Conservation (phyloP, 2,797 vertebrate species). For the Paguma larvata region DNA sequence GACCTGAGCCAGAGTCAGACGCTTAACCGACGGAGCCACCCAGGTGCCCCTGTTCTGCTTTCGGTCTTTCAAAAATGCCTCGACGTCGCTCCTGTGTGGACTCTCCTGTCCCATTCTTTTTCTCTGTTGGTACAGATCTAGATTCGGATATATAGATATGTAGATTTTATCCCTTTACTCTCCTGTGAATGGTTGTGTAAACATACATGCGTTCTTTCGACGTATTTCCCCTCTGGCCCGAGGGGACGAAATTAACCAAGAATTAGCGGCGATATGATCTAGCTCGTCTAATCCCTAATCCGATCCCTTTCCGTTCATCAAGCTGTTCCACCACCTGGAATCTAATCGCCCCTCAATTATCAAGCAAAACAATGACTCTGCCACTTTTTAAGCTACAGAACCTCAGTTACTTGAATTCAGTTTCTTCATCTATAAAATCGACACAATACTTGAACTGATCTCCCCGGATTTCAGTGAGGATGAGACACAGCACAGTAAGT, state of each 20-base stretch:
- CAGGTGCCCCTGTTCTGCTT: background rate
- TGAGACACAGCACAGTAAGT: background rate
- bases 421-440: background rate
- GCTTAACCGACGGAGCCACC: no score
- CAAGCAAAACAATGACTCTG: background rate
- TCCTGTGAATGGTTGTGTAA: background rate
- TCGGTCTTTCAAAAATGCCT: background rate
- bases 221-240: background rate
- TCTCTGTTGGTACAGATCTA: background rate
- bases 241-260: background rate
- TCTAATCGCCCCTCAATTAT: background rate
- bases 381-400: background rate
- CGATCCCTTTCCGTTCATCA: background rate
- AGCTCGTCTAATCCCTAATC: background rate
- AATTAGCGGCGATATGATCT: background rate
- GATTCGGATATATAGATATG: background rate
- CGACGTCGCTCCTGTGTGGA: background rate
- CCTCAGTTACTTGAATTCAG: background rate
- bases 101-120: background rate
- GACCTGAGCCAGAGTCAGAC: no score
- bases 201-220: background rate
- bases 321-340: background rate
- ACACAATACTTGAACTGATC: background rate
- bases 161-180: background rate
- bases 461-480: background rate